phyloP scores from a whole-genome alignment of 2,797 vertebrate species.

The Anguilla pacifica region DNA sequence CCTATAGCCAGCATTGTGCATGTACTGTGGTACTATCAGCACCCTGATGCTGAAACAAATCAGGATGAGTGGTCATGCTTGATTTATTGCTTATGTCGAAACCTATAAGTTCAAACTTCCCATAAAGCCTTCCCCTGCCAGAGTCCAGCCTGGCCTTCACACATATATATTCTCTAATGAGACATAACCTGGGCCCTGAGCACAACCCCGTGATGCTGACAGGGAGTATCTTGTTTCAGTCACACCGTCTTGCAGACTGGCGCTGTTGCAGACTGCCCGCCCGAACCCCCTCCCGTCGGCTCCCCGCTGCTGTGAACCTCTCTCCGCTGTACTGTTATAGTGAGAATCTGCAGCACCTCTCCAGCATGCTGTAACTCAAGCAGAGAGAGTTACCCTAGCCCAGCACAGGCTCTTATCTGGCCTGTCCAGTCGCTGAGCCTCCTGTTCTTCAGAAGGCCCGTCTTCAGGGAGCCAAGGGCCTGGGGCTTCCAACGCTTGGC shows the following conservation, averaged over 20 bases:
- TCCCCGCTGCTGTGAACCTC: too few species aligned
- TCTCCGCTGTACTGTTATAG: background rate
- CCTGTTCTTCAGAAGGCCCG: background rate
- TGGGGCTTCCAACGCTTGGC: background rate
- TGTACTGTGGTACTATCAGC: background rate
- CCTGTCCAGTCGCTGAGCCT: background rate
- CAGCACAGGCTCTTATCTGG: background rate
- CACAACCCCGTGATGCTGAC: conserved; percentile 3
- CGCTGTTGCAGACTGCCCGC: background rate
- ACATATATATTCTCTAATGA: conserved; percentile 19
- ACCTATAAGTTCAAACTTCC: conserved; percentile 1
- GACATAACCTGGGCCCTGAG: background rate
- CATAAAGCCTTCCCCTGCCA: background rate
- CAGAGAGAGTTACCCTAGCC: background rate
- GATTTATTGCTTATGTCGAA: conserved; percentile 13
- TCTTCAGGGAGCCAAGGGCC: conserved; percentile 6
- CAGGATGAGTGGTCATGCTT: conserved; percentile 12
- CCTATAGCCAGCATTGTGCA: background rate
- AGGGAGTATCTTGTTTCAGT: background rate
- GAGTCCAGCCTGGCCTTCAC: conserved; percentile 12
- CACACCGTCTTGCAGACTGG: background rate
- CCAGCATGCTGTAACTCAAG: background rate
- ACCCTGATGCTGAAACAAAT: conserved; percentile 17
- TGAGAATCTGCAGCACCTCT: background rate
- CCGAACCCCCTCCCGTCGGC: background rate